phyloP scores from a whole-genome alignment of 2,113 vertebrate species.

The Thamnophis sirtalis region DNA sequence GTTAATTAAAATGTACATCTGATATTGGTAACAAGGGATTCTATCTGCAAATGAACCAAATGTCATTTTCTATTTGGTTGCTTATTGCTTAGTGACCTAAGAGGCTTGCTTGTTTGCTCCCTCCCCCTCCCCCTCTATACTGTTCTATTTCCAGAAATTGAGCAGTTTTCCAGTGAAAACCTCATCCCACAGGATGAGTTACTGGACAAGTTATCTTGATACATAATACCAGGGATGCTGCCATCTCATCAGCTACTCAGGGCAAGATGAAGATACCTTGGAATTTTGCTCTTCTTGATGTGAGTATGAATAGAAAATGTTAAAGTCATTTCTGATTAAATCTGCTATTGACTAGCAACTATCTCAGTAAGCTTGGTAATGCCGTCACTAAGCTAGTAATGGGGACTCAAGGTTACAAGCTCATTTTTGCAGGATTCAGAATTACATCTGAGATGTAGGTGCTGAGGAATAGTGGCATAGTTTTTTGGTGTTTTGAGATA shows the following conservation, averaged over 20 bases:
- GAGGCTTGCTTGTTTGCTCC: background rate
- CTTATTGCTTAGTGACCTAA: background rate
- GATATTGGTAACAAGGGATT: background rate
- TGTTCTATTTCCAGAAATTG: background rate
- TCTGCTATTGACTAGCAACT: background rate
- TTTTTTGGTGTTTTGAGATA: background rate
- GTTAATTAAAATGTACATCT: background rate
- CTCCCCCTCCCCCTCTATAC: background rate
- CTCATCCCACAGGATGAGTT: background rate
- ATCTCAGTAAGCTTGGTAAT: background rate
- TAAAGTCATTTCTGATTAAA: background rate
- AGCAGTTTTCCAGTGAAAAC: background rate
- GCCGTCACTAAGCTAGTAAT: background rate
- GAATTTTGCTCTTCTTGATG: background rate
- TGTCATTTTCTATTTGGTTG: background rate
- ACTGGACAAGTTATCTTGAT: background rate
- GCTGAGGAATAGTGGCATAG: background rate
- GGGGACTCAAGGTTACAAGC: background rate
- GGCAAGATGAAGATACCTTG: background rate
- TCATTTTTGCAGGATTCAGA: background rate
- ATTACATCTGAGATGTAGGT: background rate
- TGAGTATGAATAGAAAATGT: background rate
- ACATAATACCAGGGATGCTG: background rate
- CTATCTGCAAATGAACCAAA: background rate
- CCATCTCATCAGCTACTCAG: background rate